A percentile compares a stretch with the other conserved stretches of the same genome.
Evolutionary conservation across 2,797 vertebrate species (phyloP).

Genomic region (Morelia viridis): DNA sequence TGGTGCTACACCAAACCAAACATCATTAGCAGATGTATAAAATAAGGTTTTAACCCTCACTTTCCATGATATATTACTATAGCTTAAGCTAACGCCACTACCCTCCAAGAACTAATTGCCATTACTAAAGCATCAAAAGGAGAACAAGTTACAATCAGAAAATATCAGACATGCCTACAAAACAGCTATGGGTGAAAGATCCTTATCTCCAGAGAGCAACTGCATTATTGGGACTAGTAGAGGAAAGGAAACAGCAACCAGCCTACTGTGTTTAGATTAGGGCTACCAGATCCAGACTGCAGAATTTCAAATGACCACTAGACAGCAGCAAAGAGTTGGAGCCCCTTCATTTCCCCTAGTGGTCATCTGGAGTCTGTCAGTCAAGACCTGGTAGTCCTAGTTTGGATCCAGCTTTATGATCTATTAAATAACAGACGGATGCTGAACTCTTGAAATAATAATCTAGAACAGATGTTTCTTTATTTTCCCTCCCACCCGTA

Average conservation of each 20-base stretch:
- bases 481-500: background rate
- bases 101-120: background rate
- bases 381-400: background rate
- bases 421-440: background rate
- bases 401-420: background rate
- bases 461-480: background rate
- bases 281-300: background rate
- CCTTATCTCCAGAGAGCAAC: background rate
- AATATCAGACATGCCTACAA: background rate
- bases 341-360: background rate
- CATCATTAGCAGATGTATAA: conserved; percentile 5
- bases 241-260: background rate
- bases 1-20: background rate
- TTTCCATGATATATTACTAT: background rate
- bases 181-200: background rate
- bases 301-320: background rate
- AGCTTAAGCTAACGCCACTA: background rate
- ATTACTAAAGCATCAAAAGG: background rate
- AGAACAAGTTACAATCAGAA: background rate
- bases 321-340: background rate
- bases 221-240: background rate
- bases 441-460: background rate
- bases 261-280: background rate
- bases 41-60: background rate
- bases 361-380: background rate